Conservation (phyloP, 2,797 vertebrate species). For the Chiloscyllium punctatum region DNA sequence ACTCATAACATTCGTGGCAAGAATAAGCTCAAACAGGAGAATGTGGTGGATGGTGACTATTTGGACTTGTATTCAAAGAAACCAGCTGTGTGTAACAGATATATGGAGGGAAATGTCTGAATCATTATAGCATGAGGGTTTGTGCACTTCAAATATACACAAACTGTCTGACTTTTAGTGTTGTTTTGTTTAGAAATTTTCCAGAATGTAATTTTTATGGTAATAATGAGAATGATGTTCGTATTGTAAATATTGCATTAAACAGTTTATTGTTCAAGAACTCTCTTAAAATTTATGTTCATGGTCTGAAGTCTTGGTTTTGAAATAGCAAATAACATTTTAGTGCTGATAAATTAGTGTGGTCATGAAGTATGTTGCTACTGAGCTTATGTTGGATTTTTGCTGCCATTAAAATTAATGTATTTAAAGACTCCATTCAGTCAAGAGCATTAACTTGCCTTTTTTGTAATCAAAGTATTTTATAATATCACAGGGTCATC, state of each 20-base stretch:
- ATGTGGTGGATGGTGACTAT: background rate
- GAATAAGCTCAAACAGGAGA: background rate
- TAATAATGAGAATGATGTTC: background rate
- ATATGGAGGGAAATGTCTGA: background rate
- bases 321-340: background rate
- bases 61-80: background rate
- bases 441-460: background rate
- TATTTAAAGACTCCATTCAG: background rate
- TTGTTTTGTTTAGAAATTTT: background rate
- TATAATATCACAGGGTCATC: constrained; percentile 55
- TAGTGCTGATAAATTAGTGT: background rate
- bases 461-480: constrained; percentile 2
- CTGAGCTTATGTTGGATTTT: background rate
- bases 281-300: background rate
- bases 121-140: background rate
- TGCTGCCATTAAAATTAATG: background rate
- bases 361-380: background rate
- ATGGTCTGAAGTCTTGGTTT: background rate
- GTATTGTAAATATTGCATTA: background rate
- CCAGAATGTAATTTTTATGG: background rate
- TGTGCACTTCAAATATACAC: background rate
- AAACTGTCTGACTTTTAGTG: background rate
- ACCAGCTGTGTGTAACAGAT: background rate
- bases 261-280: background rate
- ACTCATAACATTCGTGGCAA: background rate